Evolutionary conservation across 2,797 vertebrate genomes (phyloP), one percentile per base, ranked within the genome.

Genomic region (Crossoptilon crossoptilon): DNA sequence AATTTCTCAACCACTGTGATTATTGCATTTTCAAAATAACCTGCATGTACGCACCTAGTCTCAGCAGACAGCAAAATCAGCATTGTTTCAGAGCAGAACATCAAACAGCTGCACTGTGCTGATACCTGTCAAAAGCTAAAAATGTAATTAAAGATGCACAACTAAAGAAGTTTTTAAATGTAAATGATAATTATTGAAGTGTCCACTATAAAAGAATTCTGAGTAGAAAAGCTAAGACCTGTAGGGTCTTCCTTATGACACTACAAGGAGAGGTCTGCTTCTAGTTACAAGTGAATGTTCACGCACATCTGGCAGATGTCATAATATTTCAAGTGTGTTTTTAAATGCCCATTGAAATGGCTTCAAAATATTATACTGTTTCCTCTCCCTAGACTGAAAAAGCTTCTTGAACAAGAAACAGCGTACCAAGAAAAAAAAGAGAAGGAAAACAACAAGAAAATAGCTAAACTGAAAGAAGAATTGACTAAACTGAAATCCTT

Each of bases 401-500:
- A 98, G 96, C 95, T 99, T 79, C 98, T 98, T 97, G 98, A 99
- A 92, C 99, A 99, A 96, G 98, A 99, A 97, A 98, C 98, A 82
- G 95, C 95, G 1, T 98, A 98, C 96, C 99, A 99, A 77, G 97
- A 98, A 95, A 98, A 98, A 96, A 99, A 97, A 91, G 98, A 99
- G 12, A 97, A 98, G 91, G 99, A 99, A 92, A 98, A 97, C 97
- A 98, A 97, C 84, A 98, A 97, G 87, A 99, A 98, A 96, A 97
- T 98, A 87, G 62, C 89, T 8, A 97, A 97, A 84, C 97, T 99
- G 84, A 99, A 98, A 96, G 98, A 99, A 82, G 99, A 99, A 97
- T 94, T 99, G 91, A 99, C 98, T 85, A 99, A 99, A 97, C 97
- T 99, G 75, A 99, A 99, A 96, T 98, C 99, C 7, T 99, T 99